Base-by-base conservation (phyloP, 1,140 invertebrate genomes). In the Linepithema humile region DNA sequence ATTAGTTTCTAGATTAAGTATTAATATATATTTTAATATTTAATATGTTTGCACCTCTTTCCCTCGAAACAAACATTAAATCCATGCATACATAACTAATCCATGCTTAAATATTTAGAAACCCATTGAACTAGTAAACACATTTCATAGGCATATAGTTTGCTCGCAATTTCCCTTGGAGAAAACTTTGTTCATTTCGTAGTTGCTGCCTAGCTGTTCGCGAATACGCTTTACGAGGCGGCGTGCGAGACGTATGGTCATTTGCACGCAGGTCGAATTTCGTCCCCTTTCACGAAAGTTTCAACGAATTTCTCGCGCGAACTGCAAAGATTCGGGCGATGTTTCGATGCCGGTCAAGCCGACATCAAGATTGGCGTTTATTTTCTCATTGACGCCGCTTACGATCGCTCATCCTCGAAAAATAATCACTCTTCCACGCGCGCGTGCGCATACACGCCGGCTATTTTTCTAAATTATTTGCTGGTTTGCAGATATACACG, bases 391-490 rank as follows among this genome's bases (percentile, higher is more conserved):
- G 85, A 60, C 40, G 59, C 57, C 35, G 73, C 67, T 84, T 88
- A 73, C 82, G 82, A 87, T 88, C 87, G 75, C 2, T 87, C 87
- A 88, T 82, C 75, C 83, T 88, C 70, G 35, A 88, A 85, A 88
- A 88, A 87, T 75, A 64, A 69, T 84, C 43, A 32, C 20, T 53
- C 50, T 53, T 60, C 50, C 60, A 55, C n/a, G 10, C 38, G 15
- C 23, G 3, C 40, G 10, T 64, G 4, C 3, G 12, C 55, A 15
- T 40, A 45, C 3, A 45, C 43, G 40, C 40, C n/a, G n/a, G n/a
- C n/a, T n/a, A n/a, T n/a, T n/a, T n/a, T n/a, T n/a, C n/a, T n/a
- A n/a, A n/a, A n/a, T n/a, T n/a, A n/a, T n/a, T n/a, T n/a, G n/a
- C n/a, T n/a, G n/a, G n/a, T n/a, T n/a, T n/a, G n/a, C n/a, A n/a